A percentile compares a stretch with the other conserved stretches of the same genome.
Evolutionary conservation across 1,140 invertebrate species (phyloP).

Genomic region (Stenopsyche tienmushanensis): DNA sequence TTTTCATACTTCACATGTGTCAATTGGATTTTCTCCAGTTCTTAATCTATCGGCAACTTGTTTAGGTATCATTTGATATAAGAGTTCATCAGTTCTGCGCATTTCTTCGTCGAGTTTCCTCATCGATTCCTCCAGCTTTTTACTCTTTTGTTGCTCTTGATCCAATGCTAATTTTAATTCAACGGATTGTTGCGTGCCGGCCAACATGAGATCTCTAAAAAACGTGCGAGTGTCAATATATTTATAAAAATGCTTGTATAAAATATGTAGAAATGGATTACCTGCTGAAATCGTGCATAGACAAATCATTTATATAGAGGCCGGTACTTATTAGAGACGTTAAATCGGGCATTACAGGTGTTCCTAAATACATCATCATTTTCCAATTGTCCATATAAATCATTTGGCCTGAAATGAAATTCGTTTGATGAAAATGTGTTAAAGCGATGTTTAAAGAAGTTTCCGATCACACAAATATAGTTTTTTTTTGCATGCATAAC

Average conservation of each 20-base stretch:
- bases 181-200: constrained; percentile 95
- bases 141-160: constrained; percentile 95
- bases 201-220: constrained; percentile 88
- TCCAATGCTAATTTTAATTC: constrained; percentile 93
- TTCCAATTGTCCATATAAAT: constrained; percentile 97
- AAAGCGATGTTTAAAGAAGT: too few relatives aligned
- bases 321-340: constrained; percentile 85
- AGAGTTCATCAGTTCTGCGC: constrained; percentile 89
- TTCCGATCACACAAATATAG: too few relatives aligned
- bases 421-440: too few relatives aligned
- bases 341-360: constrained; percentile 92
- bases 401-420: constrained; percentile 81
- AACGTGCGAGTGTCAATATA: too few relatives aligned
- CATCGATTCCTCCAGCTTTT: constrained; percentile 96
- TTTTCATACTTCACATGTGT: constrained; percentile 93
- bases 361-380: constrained; percentile 94
- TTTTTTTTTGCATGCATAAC: too few relatives aligned
- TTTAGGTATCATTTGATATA: constrained; percentile 99
- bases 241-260: background rate
- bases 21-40: constrained; percentile 89
- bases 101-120: constrained; percentile 93
- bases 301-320: constrained; percentile 95
- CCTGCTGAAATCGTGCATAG: constrained; percentile 97
- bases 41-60: constrained; percentile 90
- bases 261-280: constrained; percentile 42